phyloP scores from a whole-genome alignment of 2,888 invertebrate species.

The Lydus trimaculatus region DNA sequence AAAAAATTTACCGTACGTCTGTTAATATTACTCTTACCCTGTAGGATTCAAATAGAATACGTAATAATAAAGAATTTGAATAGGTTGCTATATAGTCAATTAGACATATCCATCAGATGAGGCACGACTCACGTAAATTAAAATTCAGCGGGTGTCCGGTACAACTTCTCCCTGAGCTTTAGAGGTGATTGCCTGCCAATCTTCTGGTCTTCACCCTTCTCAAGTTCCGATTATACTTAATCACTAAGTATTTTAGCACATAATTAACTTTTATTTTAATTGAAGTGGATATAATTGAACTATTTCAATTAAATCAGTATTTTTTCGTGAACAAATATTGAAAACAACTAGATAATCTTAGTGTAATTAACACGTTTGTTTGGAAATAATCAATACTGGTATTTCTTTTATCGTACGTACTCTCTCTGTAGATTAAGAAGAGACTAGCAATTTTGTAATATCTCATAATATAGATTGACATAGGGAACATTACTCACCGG shows the following conservation, averaged over 20 bases:
- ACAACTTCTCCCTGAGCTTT: conserved; percentile 58
- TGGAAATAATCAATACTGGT: not conserved
- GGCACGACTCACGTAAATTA: conserved; percentile 49
- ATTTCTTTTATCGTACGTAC: not conserved
- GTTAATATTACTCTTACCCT: not conserved
- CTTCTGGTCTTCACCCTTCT: conserved; percentile 57
- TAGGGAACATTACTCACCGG: conserved; percentile 50
- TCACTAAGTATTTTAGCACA: conserved; percentile 50
- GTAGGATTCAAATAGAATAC: not conserved
- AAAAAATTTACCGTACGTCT: not conserved
- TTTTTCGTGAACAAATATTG: too few species aligned
- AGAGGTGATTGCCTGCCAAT: conserved; percentile 62
- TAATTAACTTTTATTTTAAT: conserved; percentile 43
- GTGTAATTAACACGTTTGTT: not conserved
- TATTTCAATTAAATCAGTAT: not conserved
- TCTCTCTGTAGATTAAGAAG: not conserved
- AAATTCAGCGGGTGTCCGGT: conserved; percentile 59
- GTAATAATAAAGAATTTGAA: conserved; percentile 2
- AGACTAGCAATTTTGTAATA: not conserved
- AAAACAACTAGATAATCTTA: not conserved
- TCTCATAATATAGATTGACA: conserved; percentile 22
- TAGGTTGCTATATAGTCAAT: conserved; percentile 27
- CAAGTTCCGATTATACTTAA: conserved; percentile 54
- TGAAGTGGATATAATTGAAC: conserved; percentile 27
- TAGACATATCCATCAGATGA: conserved; percentile 22